Conservation (phyloP, 2,113 vertebrate species). For the Arvicanthis niloticus region DNA sequence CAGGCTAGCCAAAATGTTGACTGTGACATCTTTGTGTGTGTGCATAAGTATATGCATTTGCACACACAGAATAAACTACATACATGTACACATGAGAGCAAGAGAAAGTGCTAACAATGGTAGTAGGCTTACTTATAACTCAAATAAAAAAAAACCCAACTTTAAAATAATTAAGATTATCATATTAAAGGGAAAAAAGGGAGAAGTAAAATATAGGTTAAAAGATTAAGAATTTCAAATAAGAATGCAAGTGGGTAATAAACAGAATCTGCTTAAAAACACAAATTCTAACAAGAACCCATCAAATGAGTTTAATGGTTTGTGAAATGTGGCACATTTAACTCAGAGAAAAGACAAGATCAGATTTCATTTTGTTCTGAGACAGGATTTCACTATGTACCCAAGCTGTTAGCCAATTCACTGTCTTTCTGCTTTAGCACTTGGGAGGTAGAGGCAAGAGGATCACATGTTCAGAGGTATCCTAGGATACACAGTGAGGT, state of each 20-base stretch:
- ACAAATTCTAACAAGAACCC: not conserved
- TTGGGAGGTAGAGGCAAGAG: not conserved
- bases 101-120: not conserved
- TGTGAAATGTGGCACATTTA: not conserved
- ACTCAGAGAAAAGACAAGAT: conserved; percentile 24
- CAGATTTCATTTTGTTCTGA: not conserved
- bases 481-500: not conserved
- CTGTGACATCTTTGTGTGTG: not conserved
- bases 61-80: too few relatives aligned
- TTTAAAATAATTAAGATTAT: conserved; percentile 53
- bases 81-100: not conserved
- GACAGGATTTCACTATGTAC: not conserved
- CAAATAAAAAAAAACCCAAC: conserved; percentile 12
- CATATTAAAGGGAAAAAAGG: conserved; percentile 18
- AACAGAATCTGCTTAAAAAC: not conserved
- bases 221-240: conserved; percentile 49
- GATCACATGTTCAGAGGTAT: not conserved
- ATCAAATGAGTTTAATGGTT: not conserved
- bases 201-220: not conserved
- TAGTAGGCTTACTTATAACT: not conserved
- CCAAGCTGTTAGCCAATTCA: not conserved
- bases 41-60: not conserved
- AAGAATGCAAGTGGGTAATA: conserved; percentile 5
- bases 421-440: not conserved
- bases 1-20: not conserved